phyloP scores from a whole-genome alignment of 2,888 invertebrate species.

The Philopedon plagiatum region DNA sequence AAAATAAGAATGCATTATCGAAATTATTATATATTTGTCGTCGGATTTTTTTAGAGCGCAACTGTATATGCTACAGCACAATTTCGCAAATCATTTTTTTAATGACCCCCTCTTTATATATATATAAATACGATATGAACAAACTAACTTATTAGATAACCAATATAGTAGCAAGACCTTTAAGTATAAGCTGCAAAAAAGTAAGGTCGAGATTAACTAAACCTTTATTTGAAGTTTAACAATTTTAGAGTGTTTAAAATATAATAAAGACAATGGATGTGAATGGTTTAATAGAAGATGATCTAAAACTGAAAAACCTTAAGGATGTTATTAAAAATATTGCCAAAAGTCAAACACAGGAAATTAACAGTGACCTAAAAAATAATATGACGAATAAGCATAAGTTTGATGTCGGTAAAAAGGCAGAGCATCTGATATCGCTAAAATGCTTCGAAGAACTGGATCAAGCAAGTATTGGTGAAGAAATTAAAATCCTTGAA shows the following conservation, averaged over 20 bases:
- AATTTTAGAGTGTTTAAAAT: neutral
- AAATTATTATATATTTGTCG: too few species aligned
- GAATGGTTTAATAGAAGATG: neutral
- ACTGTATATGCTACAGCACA: too few species aligned
- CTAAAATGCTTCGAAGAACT: neutral
- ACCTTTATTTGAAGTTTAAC: neutral
- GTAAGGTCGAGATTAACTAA: too few species aligned
- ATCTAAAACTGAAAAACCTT: slow-evolving; percentile 10
- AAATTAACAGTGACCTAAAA: slow-evolving; percentile 4
- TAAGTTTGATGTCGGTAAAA: slow-evolving; percentile 3
- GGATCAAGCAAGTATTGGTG: neutral
- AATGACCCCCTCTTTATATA: too few species aligned
- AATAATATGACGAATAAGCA: neutral
- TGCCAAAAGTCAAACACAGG: slow-evolving; percentile 8
- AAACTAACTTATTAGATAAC: too few species aligned
- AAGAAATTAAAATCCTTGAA: slow-evolving; percentile 1
- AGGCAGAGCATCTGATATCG: neutral
- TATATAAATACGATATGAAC: too few species aligned
- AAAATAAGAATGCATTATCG: too few species aligned
- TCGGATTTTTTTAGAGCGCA: too few species aligned
- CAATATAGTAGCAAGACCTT: too few species aligned
- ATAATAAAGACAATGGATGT: neutral
- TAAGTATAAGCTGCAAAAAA: too few species aligned
- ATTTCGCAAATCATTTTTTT: too few species aligned
- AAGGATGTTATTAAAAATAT: slow-evolving; percentile 18